Percentiles rank a stretch among this genome's conserved stretches.
phyloP scores from a whole-genome alignment of 2,113 vertebrate species.

The Callorhinus ursinus region DNA sequence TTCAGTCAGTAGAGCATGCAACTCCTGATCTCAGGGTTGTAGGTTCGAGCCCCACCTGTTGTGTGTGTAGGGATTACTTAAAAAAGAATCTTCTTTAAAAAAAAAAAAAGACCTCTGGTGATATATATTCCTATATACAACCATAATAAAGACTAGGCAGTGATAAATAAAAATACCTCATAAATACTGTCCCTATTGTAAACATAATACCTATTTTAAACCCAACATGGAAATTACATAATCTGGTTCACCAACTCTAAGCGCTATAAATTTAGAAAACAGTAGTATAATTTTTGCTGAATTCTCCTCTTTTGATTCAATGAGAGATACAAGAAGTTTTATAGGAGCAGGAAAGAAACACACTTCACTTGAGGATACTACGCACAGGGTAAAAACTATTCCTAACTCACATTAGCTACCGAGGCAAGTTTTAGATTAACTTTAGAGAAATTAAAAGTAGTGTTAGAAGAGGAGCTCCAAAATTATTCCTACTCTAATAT shows the following conservation, averaged over 20 bases:
- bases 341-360: background rate
- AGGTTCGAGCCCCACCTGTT: background rate
- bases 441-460: constrained; percentile 31
- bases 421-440: constrained; percentile 16
- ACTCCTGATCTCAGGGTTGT: background rate
- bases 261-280: constrained; percentile 19
- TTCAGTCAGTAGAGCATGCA: background rate
- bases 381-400: background rate
- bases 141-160: background rate
- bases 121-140: constrained; percentile 37
- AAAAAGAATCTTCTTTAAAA: background rate
- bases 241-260: background rate
- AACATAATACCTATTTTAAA: constrained; percentile 29
- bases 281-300: background rate
- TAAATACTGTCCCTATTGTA: background rate
- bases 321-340: background rate
- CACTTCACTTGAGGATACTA: background rate
- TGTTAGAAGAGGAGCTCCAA: background rate
- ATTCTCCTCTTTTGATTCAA: background rate
- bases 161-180: background rate
- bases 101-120: background rate
- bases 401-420: background rate
- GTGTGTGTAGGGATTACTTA: background rate
- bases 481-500: background rate
- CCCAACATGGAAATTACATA: background rate